A percentile compares a stretch with the other conserved stretches of the same genome.
Evolutionary conservation across 2,797 vertebrate genomes (phyloP).

Genomic region (Pteropus rufus): DNA sequence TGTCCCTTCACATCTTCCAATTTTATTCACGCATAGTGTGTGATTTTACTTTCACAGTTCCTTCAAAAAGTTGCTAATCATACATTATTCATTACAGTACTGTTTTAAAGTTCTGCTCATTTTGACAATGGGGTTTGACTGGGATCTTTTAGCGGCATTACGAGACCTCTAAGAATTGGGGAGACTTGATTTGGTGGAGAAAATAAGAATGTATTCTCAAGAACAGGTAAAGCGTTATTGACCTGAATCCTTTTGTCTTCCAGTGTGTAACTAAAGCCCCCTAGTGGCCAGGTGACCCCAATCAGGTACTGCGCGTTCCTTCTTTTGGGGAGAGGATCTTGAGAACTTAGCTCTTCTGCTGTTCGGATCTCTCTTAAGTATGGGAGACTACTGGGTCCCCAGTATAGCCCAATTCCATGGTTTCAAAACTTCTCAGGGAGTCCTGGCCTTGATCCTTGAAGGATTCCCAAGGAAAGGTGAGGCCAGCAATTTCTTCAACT

Average conservation of each 20-base stretch:
- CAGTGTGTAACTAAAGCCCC: slow-evolving; percentile 55
- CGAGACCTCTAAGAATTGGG: background rate
- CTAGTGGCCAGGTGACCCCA: slow-evolving; percentile 67
- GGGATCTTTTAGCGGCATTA: background rate
- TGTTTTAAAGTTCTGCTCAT: background rate
- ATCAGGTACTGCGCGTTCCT: background rate
- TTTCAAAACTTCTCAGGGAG: background rate
- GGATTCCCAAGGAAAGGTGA: background rate
- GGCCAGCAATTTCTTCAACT: background rate
- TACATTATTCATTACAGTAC: background rate
- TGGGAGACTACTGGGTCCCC: background rate
- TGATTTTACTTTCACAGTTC: background rate
- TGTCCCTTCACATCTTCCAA: background rate
- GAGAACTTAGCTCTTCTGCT: background rate
- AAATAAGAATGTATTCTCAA: background rate
- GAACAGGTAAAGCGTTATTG: background rate
- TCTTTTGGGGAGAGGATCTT: background rate
- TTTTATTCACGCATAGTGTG: background rate
- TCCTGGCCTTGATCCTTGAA: background rate
- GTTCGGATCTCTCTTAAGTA: background rate
- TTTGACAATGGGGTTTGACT: background rate
- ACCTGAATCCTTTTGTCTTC: slow-evolving; percentile 2
- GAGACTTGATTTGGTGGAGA: background rate
- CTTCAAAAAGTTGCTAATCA: slow-evolving; percentile 16
- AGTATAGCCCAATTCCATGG: background rate